A percentile compares a stretch with the other conserved stretches of the same genome.
Evolutionary conservation across 2,888 invertebrate genomes (phyloP).

Genomic region (Eurois occulta): DNA sequence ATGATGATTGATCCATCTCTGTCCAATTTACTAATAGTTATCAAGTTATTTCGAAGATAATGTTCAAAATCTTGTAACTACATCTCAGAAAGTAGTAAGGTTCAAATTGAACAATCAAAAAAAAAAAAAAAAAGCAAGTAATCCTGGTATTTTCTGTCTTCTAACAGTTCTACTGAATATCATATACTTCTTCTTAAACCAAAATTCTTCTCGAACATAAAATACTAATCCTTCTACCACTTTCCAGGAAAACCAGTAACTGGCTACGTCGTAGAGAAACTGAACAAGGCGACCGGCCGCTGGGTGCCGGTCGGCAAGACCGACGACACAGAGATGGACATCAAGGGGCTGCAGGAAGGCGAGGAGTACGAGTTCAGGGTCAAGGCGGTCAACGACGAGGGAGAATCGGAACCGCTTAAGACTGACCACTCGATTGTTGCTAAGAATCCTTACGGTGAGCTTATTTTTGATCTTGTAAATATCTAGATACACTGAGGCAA

Average conservation of each 20-base stretch:
- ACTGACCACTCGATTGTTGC: constrained; percentile 97
- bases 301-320: constrained; percentile 98
- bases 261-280: constrained; percentile 98
- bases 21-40: too few relatives aligned
- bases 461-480: constrained; percentile 24
- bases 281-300: constrained; percentile 97
- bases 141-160: too few relatives aligned
- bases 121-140: too few relatives aligned
- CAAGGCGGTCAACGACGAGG: constrained; percentile 98
- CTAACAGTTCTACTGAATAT: neutral
- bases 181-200: neutral
- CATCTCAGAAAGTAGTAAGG: too few relatives aligned
- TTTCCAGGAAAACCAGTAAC: constrained; percentile 93
- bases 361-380: constrained; percentile 98
- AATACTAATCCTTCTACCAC: neutral
- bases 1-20: too few relatives aligned
- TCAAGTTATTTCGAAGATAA: too few relatives aligned
- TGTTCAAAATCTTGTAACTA: too few relatives aligned
- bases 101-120: too few relatives aligned
- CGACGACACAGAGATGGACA: constrained; percentile 96
- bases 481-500: neutral
- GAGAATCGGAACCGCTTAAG: constrained; percentile 98
- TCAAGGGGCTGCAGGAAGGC: constrained; percentile 95
- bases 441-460: constrained; percentile 98
- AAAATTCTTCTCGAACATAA: neutral